Base-by-base conservation (phyloP, 2,888 invertebrate species). In the Rosalia funebris region DNA sequence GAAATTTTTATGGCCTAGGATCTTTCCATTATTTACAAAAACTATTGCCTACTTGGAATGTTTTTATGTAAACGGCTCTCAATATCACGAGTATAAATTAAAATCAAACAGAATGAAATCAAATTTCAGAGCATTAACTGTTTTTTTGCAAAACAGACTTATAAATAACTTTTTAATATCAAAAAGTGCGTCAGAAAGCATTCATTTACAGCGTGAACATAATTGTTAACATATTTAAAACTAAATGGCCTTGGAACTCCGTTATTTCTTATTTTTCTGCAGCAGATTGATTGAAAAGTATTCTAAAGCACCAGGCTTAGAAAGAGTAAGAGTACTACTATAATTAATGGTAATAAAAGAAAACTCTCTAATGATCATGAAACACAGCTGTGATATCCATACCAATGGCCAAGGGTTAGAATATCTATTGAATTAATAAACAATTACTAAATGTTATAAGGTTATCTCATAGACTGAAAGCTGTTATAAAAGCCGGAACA, bases 111-210 rank as follows among this genome's bases (percentile, higher is more conserved):
- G 17, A 44, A 15, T 17, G 16, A 41, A 16, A 44, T 44, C 25
- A 25, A 11, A 20, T 20, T 44, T 20, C 20, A 25, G 25, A 44
- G 12, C 44, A 44, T 25, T 17, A 44, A 20, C 3, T 41, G 15
- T 44, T 44, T 44, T 44, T 44, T 44, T 44, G 14, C 11, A 44
- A 41, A 44, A 44, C 44, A 44, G 17, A 41, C 10, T 11, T 25
- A 44, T 44, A 44, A 44, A 12, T 44, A 20, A 44, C 12, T 11
- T 19, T 19, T 44, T 44, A 44, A 44, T 44, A 44, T 44, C 44
- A 44, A 20, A 17, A n/a, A 25, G 44, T 44, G 25, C 44, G 44
- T 44, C 44, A 44, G 44, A 5, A 14, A 44, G 12, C 44, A 44
- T 12, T 44, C 44, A 44, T 25, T 25, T 44, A 25, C 25, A 0